Conservation (phyloP, 2,888 invertebrate species). For the Callyntrura guangdongensis region DNA sequence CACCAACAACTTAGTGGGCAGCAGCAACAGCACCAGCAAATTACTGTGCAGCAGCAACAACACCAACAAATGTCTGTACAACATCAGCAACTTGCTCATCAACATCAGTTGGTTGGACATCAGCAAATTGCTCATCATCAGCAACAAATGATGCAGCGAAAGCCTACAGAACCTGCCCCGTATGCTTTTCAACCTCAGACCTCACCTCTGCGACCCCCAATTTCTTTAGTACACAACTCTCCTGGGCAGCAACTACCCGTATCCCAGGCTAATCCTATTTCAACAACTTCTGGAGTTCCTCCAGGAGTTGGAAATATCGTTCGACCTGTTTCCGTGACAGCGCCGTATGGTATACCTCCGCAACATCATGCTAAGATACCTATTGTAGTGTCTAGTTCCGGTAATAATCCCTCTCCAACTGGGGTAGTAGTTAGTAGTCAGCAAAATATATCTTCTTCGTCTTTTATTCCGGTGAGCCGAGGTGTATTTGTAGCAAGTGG, state of each 20-base stretch:
- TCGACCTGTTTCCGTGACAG: constrained; percentile 58
- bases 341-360: constrained; percentile 44
- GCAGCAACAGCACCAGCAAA: constrained; percentile 76
- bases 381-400: constrained; percentile 61
- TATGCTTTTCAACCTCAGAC: constrained; percentile 55
- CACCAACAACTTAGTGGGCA: constrained; percentile 48
- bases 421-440: constrained; percentile 49
- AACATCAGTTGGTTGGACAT: constrained; percentile 51
- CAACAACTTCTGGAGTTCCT: neutral
- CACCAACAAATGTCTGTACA: constrained; percentile 85
- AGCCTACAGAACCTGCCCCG: constrained; percentile 62
- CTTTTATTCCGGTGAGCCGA: constrained; percentile 53
- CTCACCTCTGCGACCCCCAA: constrained; percentile 46
- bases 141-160: constrained; percentile 60
- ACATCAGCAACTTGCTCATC: constrained; percentile 78
- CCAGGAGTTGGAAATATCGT: constrained; percentile 46
- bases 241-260: constrained; percentile 41
- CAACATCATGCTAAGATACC: constrained; percentile 67
- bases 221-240: constrained; percentile 39
- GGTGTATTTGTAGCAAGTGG: constrained; percentile 58
- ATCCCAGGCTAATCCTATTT: constrained; percentile 42
- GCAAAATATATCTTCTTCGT: constrained; percentile 8
- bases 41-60: constrained; percentile 79
- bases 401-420: constrained; percentile 61
- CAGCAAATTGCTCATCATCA: constrained; percentile 85